A percentile compares a stretch with the other conserved stretches of the same genome.
phyloP scores from a whole-genome alignment of 2,113 vertebrate species.

The Otolemur garnettii region DNA sequence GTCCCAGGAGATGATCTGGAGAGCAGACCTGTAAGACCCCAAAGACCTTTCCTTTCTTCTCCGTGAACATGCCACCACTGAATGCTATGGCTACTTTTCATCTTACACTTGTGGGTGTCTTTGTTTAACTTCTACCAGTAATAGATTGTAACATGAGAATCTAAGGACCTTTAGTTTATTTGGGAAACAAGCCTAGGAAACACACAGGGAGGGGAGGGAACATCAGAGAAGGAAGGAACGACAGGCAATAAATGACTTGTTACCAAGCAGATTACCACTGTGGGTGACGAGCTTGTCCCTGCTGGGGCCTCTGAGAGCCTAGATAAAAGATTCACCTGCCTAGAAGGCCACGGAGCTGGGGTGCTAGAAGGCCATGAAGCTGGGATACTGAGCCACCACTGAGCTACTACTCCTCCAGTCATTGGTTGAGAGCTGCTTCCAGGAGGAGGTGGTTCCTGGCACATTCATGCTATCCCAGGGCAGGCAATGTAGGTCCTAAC shows the following conservation, averaged over 20 bases:
- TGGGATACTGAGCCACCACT: too few relatives aligned
- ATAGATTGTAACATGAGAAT: background rate
- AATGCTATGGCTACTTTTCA: background rate
- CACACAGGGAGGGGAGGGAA: background rate
- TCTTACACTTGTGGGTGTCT: background rate
- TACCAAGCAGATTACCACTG: too few relatives aligned
- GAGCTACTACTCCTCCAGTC: background rate
- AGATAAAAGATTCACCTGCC: accelerated
- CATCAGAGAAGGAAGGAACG: background rate
- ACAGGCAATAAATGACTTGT: background rate
- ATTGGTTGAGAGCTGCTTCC: background rate
- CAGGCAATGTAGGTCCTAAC: too few relatives aligned
- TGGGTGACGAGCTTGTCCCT: background rate
- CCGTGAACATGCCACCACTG: accelerated
- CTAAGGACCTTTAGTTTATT: background rate
- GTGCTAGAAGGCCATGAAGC: background rate
- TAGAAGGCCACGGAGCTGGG: background rate
- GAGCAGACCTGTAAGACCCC: background rate
- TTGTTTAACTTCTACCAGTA: background rate
- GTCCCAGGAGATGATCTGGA: background rate
- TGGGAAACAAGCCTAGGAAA: background rate
- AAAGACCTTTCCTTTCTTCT: background rate
- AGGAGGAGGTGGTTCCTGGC: background rate
- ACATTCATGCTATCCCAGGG: background rate
- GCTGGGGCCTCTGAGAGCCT: background rate